Base-by-base conservation (phyloP, 2,797 vertebrate species). In the Numenius phaeopus region DNA sequence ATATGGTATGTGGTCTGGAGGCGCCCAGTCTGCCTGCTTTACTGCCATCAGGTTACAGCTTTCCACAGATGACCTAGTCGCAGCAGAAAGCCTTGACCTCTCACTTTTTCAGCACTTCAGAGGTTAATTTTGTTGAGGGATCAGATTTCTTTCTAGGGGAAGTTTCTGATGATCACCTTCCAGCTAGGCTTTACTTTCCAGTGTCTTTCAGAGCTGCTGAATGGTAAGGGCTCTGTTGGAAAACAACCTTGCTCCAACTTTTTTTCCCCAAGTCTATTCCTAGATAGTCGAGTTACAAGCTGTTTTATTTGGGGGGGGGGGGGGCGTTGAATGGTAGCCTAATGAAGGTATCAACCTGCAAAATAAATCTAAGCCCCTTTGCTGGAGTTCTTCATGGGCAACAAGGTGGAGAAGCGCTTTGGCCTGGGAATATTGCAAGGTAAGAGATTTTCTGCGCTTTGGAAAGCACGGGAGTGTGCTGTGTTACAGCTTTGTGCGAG, bases 71-170 rank as follows among this genome's bases (percentile, higher is more conserved):
- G 96, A 98, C 97, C 97, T 81, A 91, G 85, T 95, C 89, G 92
- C 75, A 58, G 94, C 95, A 57, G 85, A 72, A 70, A 55, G 91
- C 54, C 90, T 90, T 97, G 97, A 98, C 97, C 97, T 97, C 97
- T 85, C 30, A 2, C 66, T 97, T 93, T 77, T 96, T 79, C 97
- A 91, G 98, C 98, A 97, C 97, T 98, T 97, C 83, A 97, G 97
- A 95, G 98, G 98, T 99, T 99, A 98, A 98, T 98, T 98, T 94
- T 92, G 91, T 96, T 94, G 95, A 95, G 95, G 96, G 98, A 98
- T 98, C 98, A 97, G 69, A 96, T 98, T 99, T 98, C 98, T 97
- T 98, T 97, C 83, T 67, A 90, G 88, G 96, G 97, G 97, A 95
- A 97, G 95, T 97, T 97, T 95, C 94, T 90, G 96, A 98, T 96